phyloP scores from a whole-genome alignment of 2,797 vertebrate genomes.

The Hapalemur alaotrensis region DNA sequence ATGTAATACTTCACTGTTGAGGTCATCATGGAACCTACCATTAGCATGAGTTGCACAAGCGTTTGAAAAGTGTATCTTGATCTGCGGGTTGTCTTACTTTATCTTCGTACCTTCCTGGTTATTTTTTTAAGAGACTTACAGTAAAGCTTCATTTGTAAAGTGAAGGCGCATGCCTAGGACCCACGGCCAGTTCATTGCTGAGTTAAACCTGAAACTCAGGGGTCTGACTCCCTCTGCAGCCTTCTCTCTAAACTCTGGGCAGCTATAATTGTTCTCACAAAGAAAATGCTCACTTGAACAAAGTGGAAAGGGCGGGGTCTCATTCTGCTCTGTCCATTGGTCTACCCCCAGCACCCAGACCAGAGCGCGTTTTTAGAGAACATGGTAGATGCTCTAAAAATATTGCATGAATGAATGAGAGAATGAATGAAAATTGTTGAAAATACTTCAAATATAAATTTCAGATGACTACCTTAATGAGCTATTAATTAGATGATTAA shows the following conservation, averaged over 20 bases:
- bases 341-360: not conserved
- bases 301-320: not conserved
- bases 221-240: too few relatives aligned
- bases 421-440: not conserved
- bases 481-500: constrained; percentile 1
- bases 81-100: not conserved
- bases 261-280: not conserved
- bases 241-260: not conserved
- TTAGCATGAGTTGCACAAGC: too few relatives aligned
- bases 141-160: not conserved
- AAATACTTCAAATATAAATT: constrained; percentile 11
- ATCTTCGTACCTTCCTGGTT: not conserved
- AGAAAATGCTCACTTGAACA: not conserved
- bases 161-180: not conserved
- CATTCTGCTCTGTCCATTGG: too few relatives aligned
- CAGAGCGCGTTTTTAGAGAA: not conserved
- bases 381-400: not conserved
- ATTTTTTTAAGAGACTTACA: not conserved
- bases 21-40: too few relatives aligned
- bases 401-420: not conserved
- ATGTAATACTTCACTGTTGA: not conserved
- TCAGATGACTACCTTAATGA: not conserved
- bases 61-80: not conserved
- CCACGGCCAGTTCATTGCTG: not conserved
- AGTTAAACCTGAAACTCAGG: not conserved